These are phyloP conservation scores for Gastrophysa polygoni DNA, from an alignment of 2,888 invertebrate genomes.

Conservation along the genomic window DNA sequence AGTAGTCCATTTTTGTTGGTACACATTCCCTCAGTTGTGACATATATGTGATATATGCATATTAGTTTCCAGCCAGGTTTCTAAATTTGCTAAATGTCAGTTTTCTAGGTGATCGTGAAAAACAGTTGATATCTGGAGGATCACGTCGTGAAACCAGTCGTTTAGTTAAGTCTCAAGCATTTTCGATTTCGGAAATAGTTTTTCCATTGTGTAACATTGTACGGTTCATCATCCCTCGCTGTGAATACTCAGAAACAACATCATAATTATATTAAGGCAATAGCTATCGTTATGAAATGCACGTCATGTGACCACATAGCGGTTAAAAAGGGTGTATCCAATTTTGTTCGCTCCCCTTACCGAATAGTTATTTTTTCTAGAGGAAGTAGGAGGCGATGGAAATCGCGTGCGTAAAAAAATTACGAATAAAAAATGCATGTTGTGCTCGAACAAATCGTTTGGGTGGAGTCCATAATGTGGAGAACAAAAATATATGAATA, in stretches of 20 bases:
- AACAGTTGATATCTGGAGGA: too few relatives aligned
- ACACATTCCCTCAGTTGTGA: too few relatives aligned
- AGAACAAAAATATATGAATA: conserved; percentile 51
- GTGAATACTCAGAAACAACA: conserved; percentile 16
- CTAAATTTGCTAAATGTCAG: too few relatives aligned
- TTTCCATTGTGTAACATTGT: neutral
- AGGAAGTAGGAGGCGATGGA: conserved; percentile 53
- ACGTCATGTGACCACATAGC: conserved; percentile 34
- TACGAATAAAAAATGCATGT: conserved; percentile 53
- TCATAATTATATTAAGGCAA: conserved; percentile 29
- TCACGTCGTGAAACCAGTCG: neutral
- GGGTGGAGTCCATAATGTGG: conserved; percentile 48
- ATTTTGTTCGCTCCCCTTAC: conserved; percentile 35
- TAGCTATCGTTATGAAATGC: conserved; percentile 25
- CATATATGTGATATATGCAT: too few relatives aligned
- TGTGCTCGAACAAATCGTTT: conserved; percentile 46
- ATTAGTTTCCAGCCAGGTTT: too few relatives aligned
- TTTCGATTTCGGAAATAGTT: neutral
- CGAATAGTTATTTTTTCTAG: conserved; percentile 24
- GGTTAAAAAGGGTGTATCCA: conserved; percentile 39
- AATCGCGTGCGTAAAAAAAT: conserved; percentile 56
- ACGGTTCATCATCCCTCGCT: conserved; percentile 4
- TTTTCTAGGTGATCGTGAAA: too few relatives aligned
- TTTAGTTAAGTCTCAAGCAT: neutral
- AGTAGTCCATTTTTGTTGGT: too few relatives aligned